These are phyloP conservation scores for Aurelia coerulea DNA, from an alignment of 30 jellyfish, hydroid and myxozoan species.

Conservation along the genomic window DNA sequence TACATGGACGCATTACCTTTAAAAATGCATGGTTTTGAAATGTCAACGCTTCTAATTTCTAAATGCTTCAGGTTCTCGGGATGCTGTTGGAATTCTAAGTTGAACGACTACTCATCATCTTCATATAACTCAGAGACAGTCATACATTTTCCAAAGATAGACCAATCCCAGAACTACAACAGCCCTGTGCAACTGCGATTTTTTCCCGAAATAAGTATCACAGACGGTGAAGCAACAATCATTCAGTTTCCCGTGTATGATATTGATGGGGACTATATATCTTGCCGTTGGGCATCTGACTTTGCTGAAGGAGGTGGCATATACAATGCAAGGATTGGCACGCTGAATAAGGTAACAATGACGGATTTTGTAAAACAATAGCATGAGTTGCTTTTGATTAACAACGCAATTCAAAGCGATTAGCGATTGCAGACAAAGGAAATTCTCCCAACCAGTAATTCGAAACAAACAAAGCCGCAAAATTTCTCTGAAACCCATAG, in stretches of 20 bases:
- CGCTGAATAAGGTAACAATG: neutral
- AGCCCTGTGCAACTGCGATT: slow-evolving; percentile 37
- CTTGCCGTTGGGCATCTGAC: slow-evolving; percentile 26
- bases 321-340: slow-evolving; percentile 11
- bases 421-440: too few relatives aligned
- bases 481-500: too few relatives aligned
- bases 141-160: slow-evolving; percentile 4
- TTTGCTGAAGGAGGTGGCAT: slow-evolving; percentile 40
- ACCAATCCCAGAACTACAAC: neutral
- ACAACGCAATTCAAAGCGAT: too few relatives aligned
- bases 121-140: slow-evolving; percentile 14
- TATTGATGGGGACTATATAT: slow-evolving; percentile 15
- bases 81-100: slow-evolving; percentile 39
- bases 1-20: too few relatives aligned
- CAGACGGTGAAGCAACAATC: neutral
- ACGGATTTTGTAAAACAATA: too few relatives aligned
- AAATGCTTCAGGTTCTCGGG: too few relatives aligned
- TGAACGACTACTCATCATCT: slow-evolving; percentile 23
- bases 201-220: neutral
- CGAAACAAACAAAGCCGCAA: too few relatives aligned
- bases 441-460: too few relatives aligned
- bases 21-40: too few relatives aligned
- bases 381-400: too few relatives aligned
- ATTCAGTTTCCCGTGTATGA: slow-evolving; percentile 10
- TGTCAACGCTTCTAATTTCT: too few relatives aligned